phyloP scores from a whole-genome alignment of 2,888 invertebrate species.

The Loripinus fragilis region DNA sequence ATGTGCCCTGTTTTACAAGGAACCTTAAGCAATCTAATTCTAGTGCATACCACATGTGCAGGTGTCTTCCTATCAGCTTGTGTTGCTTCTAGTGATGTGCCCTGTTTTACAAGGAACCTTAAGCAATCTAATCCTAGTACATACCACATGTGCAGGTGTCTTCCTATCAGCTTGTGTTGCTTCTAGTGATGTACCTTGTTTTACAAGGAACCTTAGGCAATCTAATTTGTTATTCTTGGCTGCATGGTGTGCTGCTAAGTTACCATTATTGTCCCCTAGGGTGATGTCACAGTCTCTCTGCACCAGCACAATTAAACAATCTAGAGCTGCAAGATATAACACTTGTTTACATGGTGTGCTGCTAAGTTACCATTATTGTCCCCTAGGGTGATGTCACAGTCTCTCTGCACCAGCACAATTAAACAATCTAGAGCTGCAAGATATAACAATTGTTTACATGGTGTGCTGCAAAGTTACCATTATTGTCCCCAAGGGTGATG shows the following conservation, averaged over 20 bases:
- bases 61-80: too few species aligned
- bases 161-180: constrained; percentile 77
- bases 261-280: constrained; percentile 76
- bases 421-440: constrained; percentile 75
- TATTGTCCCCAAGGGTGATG: constrained; percentile 77
- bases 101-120: too few species aligned
- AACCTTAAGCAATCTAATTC: too few species aligned
- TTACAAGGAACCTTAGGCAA: constrained; percentile 79
- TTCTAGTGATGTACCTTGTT: constrained; percentile 79
- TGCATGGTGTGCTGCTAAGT: constrained; percentile 80
- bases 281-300: constrained; percentile 81
- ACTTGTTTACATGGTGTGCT: constrained; percentile 79
- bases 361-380: constrained; percentile 78
- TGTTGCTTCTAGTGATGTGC: too few species aligned
- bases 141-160: constrained; percentile 80
- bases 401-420: constrained; percentile 77
- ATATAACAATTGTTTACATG: constrained; percentile 79
- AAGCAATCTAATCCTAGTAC: too few species aligned
- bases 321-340: constrained; percentile 74
- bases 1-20: too few species aligned
- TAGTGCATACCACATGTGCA: too few species aligned
- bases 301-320: constrained; percentile 75
- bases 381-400: constrained; percentile 79
- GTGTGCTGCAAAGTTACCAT: constrained; percentile 79
- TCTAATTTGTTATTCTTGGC: constrained; percentile 78